Evolutionary conservation across 2,888 invertebrate genomes (phyloP).

Genomic region (Monopis laevigella): DNA sequence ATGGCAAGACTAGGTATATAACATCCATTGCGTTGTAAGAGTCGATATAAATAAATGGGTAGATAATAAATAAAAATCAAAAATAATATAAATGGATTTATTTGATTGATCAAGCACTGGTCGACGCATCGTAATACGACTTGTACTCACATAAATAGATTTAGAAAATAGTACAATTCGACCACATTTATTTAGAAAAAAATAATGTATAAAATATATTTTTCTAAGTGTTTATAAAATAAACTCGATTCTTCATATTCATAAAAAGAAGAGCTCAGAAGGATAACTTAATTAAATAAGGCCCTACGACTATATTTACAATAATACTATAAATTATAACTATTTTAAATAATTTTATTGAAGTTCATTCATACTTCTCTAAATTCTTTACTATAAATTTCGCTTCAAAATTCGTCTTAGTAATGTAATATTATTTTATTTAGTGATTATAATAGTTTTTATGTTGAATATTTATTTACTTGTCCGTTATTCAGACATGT

Average conservation of each 20-base stretch:
- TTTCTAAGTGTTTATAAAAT: not conserved
- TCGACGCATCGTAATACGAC: constrained; percentile 6
- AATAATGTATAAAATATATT: constrained; percentile 1
- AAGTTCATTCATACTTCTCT: too few species aligned
- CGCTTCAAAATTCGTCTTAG: too few species aligned
- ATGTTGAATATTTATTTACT: not conserved
- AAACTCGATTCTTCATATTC: not conserved
- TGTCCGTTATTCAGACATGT: constrained; percentile 44
- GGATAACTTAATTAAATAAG: constrained; percentile 37
- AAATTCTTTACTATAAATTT: too few species aligned
- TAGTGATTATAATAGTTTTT: not conserved
- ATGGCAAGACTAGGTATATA: too few species aligned
- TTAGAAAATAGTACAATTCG: not conserved
- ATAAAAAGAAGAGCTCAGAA: constrained; percentile 5
- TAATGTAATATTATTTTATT: too few species aligned
- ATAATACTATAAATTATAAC: constrained; percentile 46
- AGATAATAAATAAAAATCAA: too few species aligned
- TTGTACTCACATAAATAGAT: constrained; percentile 7
- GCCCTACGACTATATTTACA: constrained; percentile 58
- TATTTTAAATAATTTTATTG: too few species aligned
- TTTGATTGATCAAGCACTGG: constrained; percentile 12
- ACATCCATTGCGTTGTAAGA: too few species aligned
- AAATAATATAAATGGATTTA: too few species aligned
- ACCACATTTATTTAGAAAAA: not conserved
- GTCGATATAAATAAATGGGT: too few species aligned